Percentiles rank a stretch among this genome's conserved stretches.
phyloP scores from a whole-genome alignment of 2,113 vertebrate species.

The Dinomys branickii region DNA sequence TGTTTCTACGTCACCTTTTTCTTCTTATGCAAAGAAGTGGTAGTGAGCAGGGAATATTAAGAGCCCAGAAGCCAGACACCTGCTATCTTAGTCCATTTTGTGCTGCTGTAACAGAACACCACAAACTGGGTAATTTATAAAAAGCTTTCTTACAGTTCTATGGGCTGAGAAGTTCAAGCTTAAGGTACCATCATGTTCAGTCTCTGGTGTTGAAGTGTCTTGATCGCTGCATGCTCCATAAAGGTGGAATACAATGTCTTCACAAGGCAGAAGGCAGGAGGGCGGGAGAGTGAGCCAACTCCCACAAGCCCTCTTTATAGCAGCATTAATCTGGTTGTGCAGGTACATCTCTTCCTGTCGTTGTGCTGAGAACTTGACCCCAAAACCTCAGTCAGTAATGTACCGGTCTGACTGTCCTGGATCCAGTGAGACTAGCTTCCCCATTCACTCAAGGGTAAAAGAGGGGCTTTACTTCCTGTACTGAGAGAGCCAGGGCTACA shows the following conservation, averaged over 20 bases:
- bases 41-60: constrained; percentile 9
- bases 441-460: background rate
- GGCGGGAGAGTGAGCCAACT: background rate
- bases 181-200: background rate
- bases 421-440: background rate
- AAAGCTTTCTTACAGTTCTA: background rate
- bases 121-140: background rate
- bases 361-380: constrained; percentile 13
- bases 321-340: background rate
- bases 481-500: background rate
- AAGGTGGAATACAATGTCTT: background rate
- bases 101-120: background rate
- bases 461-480: background rate
- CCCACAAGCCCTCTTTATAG: background rate
- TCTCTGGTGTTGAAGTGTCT: background rate
- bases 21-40: background rate
- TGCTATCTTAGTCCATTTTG: background rate
- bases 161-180: background rate
- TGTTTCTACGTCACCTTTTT: constrained; percentile 41
- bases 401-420: background rate
- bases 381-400: background rate
- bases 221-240: background rate
- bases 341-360: background rate
- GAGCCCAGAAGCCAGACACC: constrained; percentile 13
- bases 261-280: background rate